phyloP scores from a whole-genome alignment of 2,113 vertebrate genomes.

The Hiodon alosoides region DNA sequence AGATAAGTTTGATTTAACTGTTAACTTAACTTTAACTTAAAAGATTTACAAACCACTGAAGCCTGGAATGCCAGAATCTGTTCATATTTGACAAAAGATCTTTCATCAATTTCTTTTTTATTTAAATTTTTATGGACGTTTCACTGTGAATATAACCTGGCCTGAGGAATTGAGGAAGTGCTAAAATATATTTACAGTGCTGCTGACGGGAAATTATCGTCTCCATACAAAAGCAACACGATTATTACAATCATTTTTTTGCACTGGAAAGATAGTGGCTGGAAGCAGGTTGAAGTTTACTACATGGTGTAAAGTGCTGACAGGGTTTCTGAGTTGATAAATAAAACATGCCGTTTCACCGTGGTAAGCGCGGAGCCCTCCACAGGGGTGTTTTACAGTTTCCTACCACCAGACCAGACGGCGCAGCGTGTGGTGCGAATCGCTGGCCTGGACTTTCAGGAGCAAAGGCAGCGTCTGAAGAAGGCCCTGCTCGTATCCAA shows the following conservation, averaged over 20 bases:
- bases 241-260: background rate
- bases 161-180: too few relatives aligned
- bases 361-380: background rate
- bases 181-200: too few relatives aligned
- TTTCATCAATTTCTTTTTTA: too few relatives aligned
- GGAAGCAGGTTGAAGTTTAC: background rate
- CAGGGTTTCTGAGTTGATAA: slow-evolving; percentile 6
- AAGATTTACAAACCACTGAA: too few relatives aligned
- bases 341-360: slow-evolving; percentile 5
- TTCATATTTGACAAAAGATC: too few relatives aligned
- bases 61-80: too few relatives aligned
- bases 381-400: slow-evolving; percentile 10
- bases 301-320: background rate
- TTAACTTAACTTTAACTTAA: background rate
- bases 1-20: background rate
- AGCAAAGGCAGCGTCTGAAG: background rate
- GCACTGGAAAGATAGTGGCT: background rate
- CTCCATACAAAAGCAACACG: too few relatives aligned
- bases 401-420: background rate
- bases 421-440: background rate
- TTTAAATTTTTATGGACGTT: background rate
- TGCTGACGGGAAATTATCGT: too few relatives aligned
- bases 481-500: slow-evolving; percentile 31
- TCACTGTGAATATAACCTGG: background rate
- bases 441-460: slow-evolving; percentile 1